Conservation (phyloP, 2,888 invertebrate species). For the Drosophila paracracens region DNA sequence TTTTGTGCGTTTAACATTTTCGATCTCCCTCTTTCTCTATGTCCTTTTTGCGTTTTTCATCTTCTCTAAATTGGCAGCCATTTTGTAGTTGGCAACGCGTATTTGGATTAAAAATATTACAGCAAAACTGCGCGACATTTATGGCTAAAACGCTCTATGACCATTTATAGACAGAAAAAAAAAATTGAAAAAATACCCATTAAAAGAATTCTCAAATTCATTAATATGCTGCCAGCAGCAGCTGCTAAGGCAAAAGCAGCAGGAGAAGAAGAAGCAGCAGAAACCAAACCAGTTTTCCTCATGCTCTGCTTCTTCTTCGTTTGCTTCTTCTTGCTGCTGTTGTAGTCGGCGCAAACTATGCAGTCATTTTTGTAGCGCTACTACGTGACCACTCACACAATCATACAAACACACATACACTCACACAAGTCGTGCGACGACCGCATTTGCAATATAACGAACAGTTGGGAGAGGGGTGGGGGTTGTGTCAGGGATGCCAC, state of each 20-base stretch:
- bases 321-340: conserved; percentile 5
- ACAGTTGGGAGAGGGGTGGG: conserved; percentile 4
- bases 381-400: conserved; percentile 71
- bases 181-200: conserved; percentile 45
- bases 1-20: conserved; percentile 43
- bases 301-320: conserved; percentile 26
- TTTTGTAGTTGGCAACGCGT: conserved; percentile 43
- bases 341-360: conserved; percentile 58
- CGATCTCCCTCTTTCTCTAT: conserved; percentile 23
- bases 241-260: conserved; percentile 35
- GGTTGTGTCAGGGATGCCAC: conserved; percentile 53
- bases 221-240: conserved; percentile 54
- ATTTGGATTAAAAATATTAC: conserved; percentile 63
- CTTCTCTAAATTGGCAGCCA: conserved; percentile 46
- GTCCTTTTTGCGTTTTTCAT: conserved; percentile 23
- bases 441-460: conserved; percentile 64
- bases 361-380: conserved; percentile 68
- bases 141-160: conserved; percentile 56
- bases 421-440: conserved; percentile 57
- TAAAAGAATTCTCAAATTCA: conserved; percentile 67
- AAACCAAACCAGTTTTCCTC: conserved; percentile 56
- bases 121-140: conserved; percentile 49
- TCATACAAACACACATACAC: conserved; percentile 18
- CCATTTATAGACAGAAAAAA: conserved; percentile 56
- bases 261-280: conserved; percentile 42